These are phyloP conservation scores for Hylia prasina DNA, from an alignment of 2,113 vertebrate species.

Conservation along the genomic window DNA sequence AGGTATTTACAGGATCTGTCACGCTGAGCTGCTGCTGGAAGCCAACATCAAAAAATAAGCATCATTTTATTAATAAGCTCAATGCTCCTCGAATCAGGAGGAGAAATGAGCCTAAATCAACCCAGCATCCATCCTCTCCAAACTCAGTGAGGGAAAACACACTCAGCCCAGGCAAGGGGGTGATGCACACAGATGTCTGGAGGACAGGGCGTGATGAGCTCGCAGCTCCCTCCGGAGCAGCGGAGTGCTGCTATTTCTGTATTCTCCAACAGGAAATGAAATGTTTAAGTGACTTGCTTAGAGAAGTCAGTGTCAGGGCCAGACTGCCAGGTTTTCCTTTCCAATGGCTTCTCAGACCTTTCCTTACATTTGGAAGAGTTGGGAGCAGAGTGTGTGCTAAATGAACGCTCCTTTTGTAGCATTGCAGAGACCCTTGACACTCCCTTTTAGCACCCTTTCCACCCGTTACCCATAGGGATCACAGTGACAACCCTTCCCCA, in stretches of 20 bases:
- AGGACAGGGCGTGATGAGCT: neutral
- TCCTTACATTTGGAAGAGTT: neutral
- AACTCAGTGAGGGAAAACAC: neutral
- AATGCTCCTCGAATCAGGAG: neutral
- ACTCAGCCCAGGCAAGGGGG: neutral
- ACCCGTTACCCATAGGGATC: accelerated
- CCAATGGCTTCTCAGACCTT: neutral
- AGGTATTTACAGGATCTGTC: neutral
- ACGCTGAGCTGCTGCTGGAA: slow-evolving; percentile 10
- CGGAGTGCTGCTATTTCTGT: neutral
- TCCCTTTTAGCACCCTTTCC: neutral
- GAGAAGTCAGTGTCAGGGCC: neutral
- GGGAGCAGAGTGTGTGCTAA: neutral
- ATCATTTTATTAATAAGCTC: neutral
- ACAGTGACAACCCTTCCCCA: neutral
- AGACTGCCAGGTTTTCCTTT: neutral
- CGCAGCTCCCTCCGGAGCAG: neutral
- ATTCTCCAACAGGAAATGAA: neutral
- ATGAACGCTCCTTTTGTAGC: accelerated
- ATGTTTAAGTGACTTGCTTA: neutral
- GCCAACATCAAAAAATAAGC: neutral
- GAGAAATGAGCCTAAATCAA: neutral
- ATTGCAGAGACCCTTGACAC: neutral
- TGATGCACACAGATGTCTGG: neutral
- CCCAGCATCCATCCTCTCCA: neutral